Evolutionary conservation across 2,888 invertebrate species (phyloP).

Genomic region (Sphaerophoria taeniata): DNA sequence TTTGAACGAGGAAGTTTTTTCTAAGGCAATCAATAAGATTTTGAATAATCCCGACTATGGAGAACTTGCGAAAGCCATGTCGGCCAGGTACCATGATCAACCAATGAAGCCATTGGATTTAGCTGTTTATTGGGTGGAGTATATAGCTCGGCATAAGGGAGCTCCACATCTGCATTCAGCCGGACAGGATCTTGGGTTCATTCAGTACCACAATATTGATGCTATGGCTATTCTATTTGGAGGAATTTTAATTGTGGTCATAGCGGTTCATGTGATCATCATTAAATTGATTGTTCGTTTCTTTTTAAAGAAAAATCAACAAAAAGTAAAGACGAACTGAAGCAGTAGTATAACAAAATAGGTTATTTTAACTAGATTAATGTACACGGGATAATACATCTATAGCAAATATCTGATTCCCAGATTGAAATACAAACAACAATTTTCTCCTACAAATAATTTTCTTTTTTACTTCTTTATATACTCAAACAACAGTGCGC

Average conservation of each 20-base stretch:
- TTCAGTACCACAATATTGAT: constrained; percentile 78
- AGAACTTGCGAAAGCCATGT: constrained; percentile 74
- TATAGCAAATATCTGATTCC: not conserved
- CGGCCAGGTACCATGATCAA: constrained; percentile 79
- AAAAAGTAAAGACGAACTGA: not conserved
- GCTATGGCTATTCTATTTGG: constrained; percentile 76
- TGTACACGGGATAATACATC: not conserved
- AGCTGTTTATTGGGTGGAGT: constrained; percentile 81
- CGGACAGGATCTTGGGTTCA: constrained; percentile 78
- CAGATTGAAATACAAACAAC: too few relatives aligned
- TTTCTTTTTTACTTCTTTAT: too few relatives aligned
- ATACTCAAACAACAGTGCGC: too few relatives aligned
- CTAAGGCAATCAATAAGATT: constrained; percentile 73
- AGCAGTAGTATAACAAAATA: not conserved
- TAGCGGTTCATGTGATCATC: constrained; percentile 4
- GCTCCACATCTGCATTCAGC: constrained; percentile 79
- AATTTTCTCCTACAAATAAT: too few relatives aligned
- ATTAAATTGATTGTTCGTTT: not conserved
- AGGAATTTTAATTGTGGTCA: constrained; percentile 25
- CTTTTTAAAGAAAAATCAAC: not conserved
- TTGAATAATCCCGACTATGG: constrained; percentile 75
- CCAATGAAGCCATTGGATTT: constrained; percentile 78
- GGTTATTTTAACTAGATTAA: not conserved
- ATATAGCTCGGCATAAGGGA: constrained; percentile 79
- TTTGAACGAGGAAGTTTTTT: constrained; percentile 79